These are phyloP conservation scores for Malacoraja senta DNA, from an alignment of 2,797 vertebrate species.

Conservation along the genomic window DNA sequence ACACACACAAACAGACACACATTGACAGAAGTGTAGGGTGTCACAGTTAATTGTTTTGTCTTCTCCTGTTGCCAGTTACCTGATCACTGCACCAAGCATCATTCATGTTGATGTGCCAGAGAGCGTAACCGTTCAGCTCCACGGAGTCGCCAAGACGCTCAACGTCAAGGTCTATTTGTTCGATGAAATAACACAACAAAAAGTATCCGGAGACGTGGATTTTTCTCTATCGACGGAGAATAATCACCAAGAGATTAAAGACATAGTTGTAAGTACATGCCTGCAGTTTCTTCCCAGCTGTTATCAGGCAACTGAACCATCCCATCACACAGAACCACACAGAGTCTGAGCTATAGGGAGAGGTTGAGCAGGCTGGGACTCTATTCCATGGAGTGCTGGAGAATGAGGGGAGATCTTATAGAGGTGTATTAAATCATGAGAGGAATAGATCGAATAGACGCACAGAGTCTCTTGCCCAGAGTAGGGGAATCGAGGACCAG, in stretches of 20 bases:
- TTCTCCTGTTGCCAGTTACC: constrained; percentile 47
- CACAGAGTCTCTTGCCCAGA: too few relatives aligned
- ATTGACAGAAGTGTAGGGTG: too few relatives aligned
- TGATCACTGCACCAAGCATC: constrained; percentile 57
- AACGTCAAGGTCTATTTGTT: constrained; percentile 47
- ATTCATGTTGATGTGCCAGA: constrained; percentile 52
- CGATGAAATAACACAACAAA: rapidly evolving
- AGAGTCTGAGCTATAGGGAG: too few relatives aligned
- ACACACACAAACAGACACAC: too few relatives aligned
- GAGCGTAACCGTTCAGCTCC: constrained; percentile 55
- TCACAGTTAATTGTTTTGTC: too few relatives aligned
- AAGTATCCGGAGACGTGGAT: constrained; percentile 31
- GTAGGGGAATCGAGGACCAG: too few relatives aligned
- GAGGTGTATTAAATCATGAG: too few relatives aligned
- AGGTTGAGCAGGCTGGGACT: too few relatives aligned
- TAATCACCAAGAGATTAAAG: constrained; percentile 51
- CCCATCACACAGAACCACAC: too few relatives aligned
- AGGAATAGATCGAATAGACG: too few relatives aligned
- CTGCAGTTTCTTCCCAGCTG: not conserved
- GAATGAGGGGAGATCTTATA: too few relatives aligned
- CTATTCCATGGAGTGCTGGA: too few relatives aligned
- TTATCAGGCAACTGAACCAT: not conserved
- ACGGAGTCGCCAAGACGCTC: constrained; percentile 45
- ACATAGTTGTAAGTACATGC: constrained; percentile 49
- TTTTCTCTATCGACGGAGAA: constrained; percentile 51